These are phyloP conservation scores for Sebastes paucispinis DNA, from an alignment of 2,797 vertebrate genomes.

Conservation along the genomic window DNA sequence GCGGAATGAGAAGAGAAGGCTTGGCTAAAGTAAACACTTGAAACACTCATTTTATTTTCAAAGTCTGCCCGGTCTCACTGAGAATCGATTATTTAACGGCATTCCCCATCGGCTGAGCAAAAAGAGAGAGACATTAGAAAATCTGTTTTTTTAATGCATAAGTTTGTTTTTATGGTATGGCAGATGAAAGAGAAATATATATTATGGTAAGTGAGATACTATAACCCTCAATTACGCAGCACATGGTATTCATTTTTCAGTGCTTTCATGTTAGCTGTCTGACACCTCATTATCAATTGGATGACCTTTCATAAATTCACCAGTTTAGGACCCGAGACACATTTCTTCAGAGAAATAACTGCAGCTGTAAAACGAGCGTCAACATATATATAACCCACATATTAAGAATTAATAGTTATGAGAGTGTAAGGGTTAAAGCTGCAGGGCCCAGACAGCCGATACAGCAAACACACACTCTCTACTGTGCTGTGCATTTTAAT, in stretches of 20 bases:
- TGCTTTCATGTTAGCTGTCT: background rate
- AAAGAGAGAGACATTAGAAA: background rate
- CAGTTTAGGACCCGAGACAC: background rate
- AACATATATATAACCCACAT: background rate
- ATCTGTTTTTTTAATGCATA: background rate
- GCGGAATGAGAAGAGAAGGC: conserved; percentile 16
- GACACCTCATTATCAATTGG: background rate
- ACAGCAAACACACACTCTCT: background rate
- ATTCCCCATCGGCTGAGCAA: background rate
- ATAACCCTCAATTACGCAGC: background rate
- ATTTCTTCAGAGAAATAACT: background rate
- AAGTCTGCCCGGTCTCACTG: background rate
- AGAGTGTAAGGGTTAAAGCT: conserved; percentile 15
- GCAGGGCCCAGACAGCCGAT: background rate
- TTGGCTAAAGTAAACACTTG: conserved; percentile 44
- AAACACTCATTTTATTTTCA: conserved; percentile 11
- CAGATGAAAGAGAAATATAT: background rate
- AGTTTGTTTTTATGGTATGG: background rate
- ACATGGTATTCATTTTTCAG: background rate
- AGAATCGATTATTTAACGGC: background rate
- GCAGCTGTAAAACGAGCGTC: background rate
- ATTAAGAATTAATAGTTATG: background rate
- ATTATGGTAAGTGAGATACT: background rate
- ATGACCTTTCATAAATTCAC: background rate
- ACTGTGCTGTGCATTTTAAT: conserved; percentile 31